These are phyloP conservation scores for Cyrtodaria siliqua DNA, from an alignment of 2,888 invertebrate species.

Conservation along the genomic window DNA sequence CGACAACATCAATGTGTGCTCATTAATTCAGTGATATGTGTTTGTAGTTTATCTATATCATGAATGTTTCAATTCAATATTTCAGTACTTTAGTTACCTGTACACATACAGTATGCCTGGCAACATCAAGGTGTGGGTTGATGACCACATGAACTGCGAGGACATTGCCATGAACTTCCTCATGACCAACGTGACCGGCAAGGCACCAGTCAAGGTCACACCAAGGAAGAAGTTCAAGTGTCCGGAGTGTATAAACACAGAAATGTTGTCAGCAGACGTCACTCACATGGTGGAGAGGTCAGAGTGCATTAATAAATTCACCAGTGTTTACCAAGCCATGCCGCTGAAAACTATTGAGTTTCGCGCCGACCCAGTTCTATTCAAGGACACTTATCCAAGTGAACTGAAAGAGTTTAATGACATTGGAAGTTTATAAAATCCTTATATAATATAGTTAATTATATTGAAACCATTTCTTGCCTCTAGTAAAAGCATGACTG, in stretches of 20 bases:
- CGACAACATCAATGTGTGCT: slow-evolving; percentile 91
- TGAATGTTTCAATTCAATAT: too few relatives aligned
- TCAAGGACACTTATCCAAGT: slow-evolving; percentile 91
- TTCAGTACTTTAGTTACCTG: slow-evolving; percentile 95
- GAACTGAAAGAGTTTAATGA: slow-evolving; percentile 92
- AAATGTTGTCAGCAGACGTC: slow-evolving; percentile 96
- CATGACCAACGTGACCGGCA: slow-evolving; percentile 96
- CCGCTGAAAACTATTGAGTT: slow-evolving; percentile 96
- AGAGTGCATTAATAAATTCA: slow-evolving; percentile 94
- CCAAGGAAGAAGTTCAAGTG: slow-evolving; percentile 99
- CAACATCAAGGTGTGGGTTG: slow-evolving; percentile 95
- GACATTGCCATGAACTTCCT: slow-evolving; percentile 99
- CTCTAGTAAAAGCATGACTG: too few relatives aligned
- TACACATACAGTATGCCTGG: slow-evolving; percentile 96
- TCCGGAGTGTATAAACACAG: slow-evolving; percentile 96
- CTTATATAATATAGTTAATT: too few relatives aligned
- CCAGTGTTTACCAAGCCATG: slow-evolving; percentile 94
- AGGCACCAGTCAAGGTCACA: slow-evolving; percentile 95
- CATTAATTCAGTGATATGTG: too few relatives aligned
- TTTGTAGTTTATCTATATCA: too few relatives aligned
- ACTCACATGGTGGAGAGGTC: slow-evolving; percentile 96
- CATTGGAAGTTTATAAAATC: slow-evolving; percentile 91
- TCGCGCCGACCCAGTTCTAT: slow-evolving; percentile 97
- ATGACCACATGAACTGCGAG: slow-evolving; percentile 98
- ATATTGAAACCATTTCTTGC: too few relatives aligned